These are phyloP conservation scores for Sebastolobus alascanus DNA, from an alignment of 2,797 vertebrate species.

Conservation along the genomic window DNA sequence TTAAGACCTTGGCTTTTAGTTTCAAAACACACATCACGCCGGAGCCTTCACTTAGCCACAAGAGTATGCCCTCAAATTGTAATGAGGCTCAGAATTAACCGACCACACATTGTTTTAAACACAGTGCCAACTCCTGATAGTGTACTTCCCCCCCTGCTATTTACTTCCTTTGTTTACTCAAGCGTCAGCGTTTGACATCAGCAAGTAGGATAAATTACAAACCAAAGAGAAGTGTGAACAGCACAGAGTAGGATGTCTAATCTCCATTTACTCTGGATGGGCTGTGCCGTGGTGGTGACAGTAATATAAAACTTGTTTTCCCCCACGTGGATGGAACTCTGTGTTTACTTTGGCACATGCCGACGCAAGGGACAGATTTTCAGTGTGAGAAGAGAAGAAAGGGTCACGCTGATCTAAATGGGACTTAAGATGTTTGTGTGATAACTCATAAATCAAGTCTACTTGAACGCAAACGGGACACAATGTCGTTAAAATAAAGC, in stretches of 20 bases:
- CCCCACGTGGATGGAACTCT: conserved; percentile 51
- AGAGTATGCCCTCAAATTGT: conserved; percentile 61
- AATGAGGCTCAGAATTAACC: conserved; percentile 64
- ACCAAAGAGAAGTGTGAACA: conserved; percentile 76
- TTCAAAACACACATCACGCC: conserved; percentile 73
- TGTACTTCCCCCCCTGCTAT: conserved; percentile 38
- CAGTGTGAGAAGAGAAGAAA: conserved; percentile 35
- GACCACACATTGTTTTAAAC: conserved; percentile 67
- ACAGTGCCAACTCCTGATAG: conserved; percentile 66
- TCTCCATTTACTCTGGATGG: conserved; percentile 74
- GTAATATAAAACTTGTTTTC: conserved; percentile 69
- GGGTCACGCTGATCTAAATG: conserved; percentile 21
- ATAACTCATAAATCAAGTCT: conserved; percentile 24
- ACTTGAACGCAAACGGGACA: conserved; percentile 8
- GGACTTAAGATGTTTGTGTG: conserved; percentile 12
- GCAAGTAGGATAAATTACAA: conserved; percentile 75
- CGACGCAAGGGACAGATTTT: conserved; percentile 55
- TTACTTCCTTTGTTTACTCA: conserved; percentile 75
- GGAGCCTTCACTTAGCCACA: conserved; percentile 62
- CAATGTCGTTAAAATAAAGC: not conserved
- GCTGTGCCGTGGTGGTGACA: conserved; percentile 50
- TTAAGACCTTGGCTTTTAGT: conserved; percentile 62
- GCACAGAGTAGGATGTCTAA: conserved; percentile 67
- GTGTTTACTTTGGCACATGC: conserved; percentile 64
- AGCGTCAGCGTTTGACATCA: conserved; percentile 71